Percentiles rank a stretch among this genome's conserved stretches.
Conservation (phyloP, 2,888 invertebrate species). For the Pyrocoelia pectoralis region DNA sequence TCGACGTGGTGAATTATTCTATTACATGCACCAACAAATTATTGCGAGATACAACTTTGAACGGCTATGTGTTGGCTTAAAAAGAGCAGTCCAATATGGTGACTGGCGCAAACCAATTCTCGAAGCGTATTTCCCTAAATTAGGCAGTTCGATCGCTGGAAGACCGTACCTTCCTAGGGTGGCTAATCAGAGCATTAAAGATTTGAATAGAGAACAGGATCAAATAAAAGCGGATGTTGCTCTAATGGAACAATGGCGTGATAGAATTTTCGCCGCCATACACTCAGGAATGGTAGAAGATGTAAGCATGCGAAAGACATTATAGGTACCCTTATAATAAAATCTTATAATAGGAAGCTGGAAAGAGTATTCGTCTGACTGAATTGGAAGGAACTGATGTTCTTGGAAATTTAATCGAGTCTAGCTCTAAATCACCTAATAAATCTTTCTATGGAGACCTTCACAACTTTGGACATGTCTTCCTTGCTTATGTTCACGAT, state of each 20-base stretch:
- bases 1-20: slow-evolving; percentile 81
- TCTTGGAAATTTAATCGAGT: slow-evolving; percentile 82
- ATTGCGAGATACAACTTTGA: slow-evolving; percentile 77
- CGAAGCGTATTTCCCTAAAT: slow-evolving; percentile 86
- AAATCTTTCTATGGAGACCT: slow-evolving; percentile 77
- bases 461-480: slow-evolving; percentile 84
- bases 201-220: slow-evolving; percentile 74
- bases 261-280: slow-evolving; percentile 75
- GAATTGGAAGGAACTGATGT: slow-evolving; percentile 78
- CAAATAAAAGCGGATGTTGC: slow-evolving; percentile 71
- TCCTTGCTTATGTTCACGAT: slow-evolving; percentile 80
- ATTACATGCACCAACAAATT: slow-evolving; percentile 80
- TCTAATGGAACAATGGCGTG: slow-evolving; percentile 79
- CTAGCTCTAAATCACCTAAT: slow-evolving; percentile 74
- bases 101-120: slow-evolving; percentile 74
- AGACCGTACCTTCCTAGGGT: slow-evolving; percentile 79
- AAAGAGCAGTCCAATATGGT: slow-evolving; percentile 68
- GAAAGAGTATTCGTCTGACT: slow-evolving; percentile 65
- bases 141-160: slow-evolving; percentile 80
- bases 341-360: slow-evolving; percentile 62
- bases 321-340: too few relatives aligned
- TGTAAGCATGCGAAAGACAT: slow-evolving; percentile 56
- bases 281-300: slow-evolving; percentile 68
- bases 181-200: slow-evolving; percentile 63
- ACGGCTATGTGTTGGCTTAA: slow-evolving; percentile 75